Base-by-base conservation (phyloP, 2,888 invertebrate species). In the Conistra vaccinii region DNA sequence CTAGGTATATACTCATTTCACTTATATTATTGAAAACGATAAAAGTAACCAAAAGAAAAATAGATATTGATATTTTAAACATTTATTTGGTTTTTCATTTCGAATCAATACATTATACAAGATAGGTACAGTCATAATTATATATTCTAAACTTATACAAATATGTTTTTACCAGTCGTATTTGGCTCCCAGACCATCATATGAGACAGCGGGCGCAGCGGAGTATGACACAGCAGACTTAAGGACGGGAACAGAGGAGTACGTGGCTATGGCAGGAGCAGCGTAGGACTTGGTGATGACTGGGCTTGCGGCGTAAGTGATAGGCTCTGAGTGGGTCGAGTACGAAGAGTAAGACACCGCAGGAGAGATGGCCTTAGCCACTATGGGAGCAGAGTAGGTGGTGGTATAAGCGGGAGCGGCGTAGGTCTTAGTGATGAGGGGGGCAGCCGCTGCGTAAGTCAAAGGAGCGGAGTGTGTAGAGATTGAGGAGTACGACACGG, bases 241-340 rank as follows among this genome's bases (percentile, higher is more conserved):
- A 88, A 89, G 62, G 88, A 90, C 88, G 39, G 92, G 89, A 35
- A 90, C 90, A 70, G 93, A 88, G 83, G 88, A 92, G 86, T 89
- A 86, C 17, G 88, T 78, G 69, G 92, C 85, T 81, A 76, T 35
- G 17, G 68, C 93, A 0, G 87, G 86, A 53, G 82, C 73, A 26
- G 85, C 77, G 62, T 91, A 89, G 45, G 89, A 87, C 92, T 97
- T 97, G 76, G 97, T 96, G 26, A 90, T 88, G 29, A 90, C 90
- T 42, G 92, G 90, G 90, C 96, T 96, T 42, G 95, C 89, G 45
- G 96, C 95, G 85, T 92, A 92, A 76, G 94, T 4, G 20, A 63
- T 92, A 3, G 42, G 76, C 20, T 90, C 86, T 35, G 91, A 57
- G 88, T 86, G 35, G 86, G 85, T 87, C 39, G 88, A 87, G 73